Conservation (phyloP, 2,888 invertebrate genomes). For the Myathropa florea region DNA sequence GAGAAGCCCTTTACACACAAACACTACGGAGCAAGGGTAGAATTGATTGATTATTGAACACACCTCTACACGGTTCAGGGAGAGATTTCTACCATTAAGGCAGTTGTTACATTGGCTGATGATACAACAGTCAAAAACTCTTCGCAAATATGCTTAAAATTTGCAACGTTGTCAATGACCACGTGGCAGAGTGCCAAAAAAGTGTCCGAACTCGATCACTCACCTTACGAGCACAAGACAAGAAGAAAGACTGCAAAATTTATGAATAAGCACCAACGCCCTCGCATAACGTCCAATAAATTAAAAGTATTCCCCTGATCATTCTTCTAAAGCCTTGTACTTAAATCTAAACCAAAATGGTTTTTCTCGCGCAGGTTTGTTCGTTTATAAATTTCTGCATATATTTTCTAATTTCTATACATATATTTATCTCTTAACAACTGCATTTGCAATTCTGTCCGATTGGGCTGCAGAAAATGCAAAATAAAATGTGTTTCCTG, state of each 20-base stretch:
- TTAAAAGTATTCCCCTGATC: background rate
- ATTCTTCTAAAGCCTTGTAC: background rate
- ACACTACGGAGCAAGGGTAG: background rate
- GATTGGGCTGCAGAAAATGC: background rate
- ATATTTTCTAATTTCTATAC: background rate
- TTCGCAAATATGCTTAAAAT: background rate
- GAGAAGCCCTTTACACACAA: background rate
- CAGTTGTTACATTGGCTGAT: too few relatives aligned
- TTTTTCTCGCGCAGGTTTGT: background rate
- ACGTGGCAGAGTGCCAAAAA: background rate
- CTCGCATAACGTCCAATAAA: background rate
- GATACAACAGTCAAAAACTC: too few relatives aligned
- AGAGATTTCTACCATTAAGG: too few relatives aligned
- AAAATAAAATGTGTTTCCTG: conserved; percentile 43
- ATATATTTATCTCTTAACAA: too few relatives aligned
- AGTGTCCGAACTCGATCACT: background rate
- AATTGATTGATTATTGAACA: too few relatives aligned
- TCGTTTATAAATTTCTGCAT: background rate
- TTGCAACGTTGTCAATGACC: too few relatives aligned
- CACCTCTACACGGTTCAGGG: too few relatives aligned
- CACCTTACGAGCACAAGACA: background rate
- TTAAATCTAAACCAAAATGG: background rate
- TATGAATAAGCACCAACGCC: background rate
- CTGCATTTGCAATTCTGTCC: background rate
- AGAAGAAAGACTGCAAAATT: background rate